Evolutionary conservation across 2,888 invertebrate species (phyloP).

Genomic region (Hedya salicella): DNA sequence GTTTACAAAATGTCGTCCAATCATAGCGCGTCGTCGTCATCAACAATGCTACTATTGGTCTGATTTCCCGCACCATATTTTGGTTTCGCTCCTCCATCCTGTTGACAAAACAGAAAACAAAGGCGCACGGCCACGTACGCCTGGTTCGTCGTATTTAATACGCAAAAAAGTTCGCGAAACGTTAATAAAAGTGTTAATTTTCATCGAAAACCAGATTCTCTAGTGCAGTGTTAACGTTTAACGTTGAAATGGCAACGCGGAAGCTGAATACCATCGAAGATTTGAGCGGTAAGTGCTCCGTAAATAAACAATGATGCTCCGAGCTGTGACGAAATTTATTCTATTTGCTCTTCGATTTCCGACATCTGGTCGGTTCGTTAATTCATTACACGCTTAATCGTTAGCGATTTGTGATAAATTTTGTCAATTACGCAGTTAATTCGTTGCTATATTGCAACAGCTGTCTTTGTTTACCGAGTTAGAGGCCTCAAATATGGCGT

Average conservation of each 20-base stretch:
- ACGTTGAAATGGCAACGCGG: conserved; percentile 72
- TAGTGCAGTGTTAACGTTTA: conserved; percentile 52
- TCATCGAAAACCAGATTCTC: conserved; percentile 45
- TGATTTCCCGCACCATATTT: conserved; percentile 45
- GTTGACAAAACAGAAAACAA: conserved; percentile 50
- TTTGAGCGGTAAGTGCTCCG: conserved; percentile 75
- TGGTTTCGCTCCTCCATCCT: conserved; percentile 45
- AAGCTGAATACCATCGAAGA: conserved; percentile 81
- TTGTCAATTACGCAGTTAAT: conserved; percentile 54
- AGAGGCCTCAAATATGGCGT: conserved; percentile 39
- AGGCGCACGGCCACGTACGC: conserved; percentile 38
- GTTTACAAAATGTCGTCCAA: conserved; percentile 59
- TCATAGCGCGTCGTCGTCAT: conserved; percentile 46
- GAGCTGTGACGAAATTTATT: conserved; percentile 63
- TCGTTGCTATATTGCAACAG: conserved; percentile 48
- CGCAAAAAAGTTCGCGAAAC: conserved; percentile 52
- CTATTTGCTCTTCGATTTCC: conserved; percentile 54
- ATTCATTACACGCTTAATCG: conserved; percentile 27
- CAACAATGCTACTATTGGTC: conserved; percentile 52
- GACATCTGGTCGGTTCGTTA: conserved; percentile 36
- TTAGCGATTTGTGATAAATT: conserved; percentile 25
- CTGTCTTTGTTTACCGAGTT: conserved; percentile 55
- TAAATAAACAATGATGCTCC: conserved; percentile 68
- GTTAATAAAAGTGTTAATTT: conserved; percentile 51
- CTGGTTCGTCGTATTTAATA: conserved; percentile 42